Percentiles rank a stretch among this genome's conserved stretches.
phyloP scores from a whole-genome alignment of 2,797 vertebrate genomes.

The Epinephelus awoara region DNA sequence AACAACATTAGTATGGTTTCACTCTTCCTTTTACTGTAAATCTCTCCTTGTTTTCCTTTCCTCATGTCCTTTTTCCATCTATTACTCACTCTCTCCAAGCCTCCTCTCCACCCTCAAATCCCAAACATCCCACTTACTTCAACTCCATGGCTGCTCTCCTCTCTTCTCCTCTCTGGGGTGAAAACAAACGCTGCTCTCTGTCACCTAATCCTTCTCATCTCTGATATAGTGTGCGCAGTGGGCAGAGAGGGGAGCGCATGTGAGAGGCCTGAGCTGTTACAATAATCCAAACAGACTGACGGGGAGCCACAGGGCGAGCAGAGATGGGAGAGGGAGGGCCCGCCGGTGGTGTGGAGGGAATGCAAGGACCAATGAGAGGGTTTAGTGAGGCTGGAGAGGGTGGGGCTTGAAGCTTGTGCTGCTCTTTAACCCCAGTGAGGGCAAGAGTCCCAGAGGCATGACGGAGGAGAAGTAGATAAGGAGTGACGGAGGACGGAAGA shows the following conservation, averaged over 20 bases:
- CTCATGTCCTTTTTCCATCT: slow-evolving; percentile 9
- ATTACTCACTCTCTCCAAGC: slow-evolving; percentile 32
- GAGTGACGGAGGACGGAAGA: slow-evolving; percentile 18
- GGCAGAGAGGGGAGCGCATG: slow-evolving; percentile 50
- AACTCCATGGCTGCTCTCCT: slow-evolving; percentile 72
- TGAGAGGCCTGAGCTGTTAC: slow-evolving; percentile 70
- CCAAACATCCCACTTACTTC: slow-evolving; percentile 74
- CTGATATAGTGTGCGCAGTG: slow-evolving; percentile 42
- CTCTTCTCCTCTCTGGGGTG: slow-evolving; percentile 26
- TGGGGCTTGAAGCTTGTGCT: slow-evolving; percentile 36
- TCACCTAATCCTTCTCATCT: slow-evolving; percentile 72
- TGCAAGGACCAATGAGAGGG: slow-evolving; percentile 68
- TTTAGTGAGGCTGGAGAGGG: slow-evolving; percentile 37
- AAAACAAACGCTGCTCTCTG: slow-evolving; percentile 46
- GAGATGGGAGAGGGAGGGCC: slow-evolving; percentile 28
- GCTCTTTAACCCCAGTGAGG: slow-evolving; percentile 62
- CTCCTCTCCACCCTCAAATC: slow-evolving; percentile 23
- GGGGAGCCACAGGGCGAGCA: slow-evolving; percentile 43
- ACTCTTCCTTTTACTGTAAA: slow-evolving; percentile 5
- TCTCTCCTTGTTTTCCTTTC: neutral
- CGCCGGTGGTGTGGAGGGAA: slow-evolving; percentile 27
- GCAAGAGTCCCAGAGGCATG: slow-evolving; percentile 47
- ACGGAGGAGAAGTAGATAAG: slow-evolving; percentile 52
- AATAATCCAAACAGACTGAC: slow-evolving; percentile 81
- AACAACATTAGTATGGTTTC: neutral